Evolutionary conservation across 2,797 vertebrate species (phyloP).

Genomic region (Ctenopoma kingsleyae): DNA sequence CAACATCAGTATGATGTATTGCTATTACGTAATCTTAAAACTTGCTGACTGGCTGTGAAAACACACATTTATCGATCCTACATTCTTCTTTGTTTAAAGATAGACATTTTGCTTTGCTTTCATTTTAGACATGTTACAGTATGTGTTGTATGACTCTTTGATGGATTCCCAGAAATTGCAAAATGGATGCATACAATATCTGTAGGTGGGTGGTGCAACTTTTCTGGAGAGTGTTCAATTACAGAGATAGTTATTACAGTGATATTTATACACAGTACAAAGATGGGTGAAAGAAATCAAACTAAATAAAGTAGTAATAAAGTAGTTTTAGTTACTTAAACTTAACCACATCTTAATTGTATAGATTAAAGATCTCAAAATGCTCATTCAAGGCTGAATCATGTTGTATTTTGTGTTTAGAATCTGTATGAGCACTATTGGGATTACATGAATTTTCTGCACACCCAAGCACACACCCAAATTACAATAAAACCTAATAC

Average conservation of each 20-base stretch:
- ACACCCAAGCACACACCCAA: background rate
- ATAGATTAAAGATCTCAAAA: background rate
- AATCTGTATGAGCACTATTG: too few species aligned
- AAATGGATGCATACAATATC: background rate
- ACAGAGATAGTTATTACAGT: background rate
- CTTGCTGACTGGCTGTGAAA: too few species aligned
- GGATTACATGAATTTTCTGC: background rate
- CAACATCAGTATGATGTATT: background rate
- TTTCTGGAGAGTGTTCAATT: background rate
- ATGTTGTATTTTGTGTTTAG: background rate
- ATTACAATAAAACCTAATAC: slow-evolving; percentile 34
- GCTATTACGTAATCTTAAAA: background rate
- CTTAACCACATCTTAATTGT: background rate
- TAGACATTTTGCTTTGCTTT: background rate
- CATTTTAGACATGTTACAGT: background rate
- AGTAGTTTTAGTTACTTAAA: background rate
- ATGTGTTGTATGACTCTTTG: background rate
- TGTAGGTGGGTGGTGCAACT: background rate
- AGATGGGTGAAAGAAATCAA: background rate
- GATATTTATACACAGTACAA: background rate
- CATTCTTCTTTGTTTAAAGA: too few species aligned
- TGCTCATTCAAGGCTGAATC: background rate
- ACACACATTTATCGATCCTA: too few species aligned
- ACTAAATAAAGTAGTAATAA: background rate
- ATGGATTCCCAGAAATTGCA: background rate